phyloP scores from a whole-genome alignment of 1,140 invertebrate species.

The Meloidogyne hapla region DNA sequence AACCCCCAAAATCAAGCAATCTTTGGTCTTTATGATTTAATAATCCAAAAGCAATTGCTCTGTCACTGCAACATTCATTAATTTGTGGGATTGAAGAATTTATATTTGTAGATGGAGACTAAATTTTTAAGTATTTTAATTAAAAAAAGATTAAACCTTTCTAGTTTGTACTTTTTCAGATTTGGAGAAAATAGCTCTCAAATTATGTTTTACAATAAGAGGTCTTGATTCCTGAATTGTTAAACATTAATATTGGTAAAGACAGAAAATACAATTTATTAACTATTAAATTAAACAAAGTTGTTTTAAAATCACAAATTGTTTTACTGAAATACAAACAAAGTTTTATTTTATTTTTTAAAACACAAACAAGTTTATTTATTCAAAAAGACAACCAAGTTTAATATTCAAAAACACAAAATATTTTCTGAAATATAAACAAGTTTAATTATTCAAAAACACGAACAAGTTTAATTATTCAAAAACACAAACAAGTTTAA shows the following conservation, averaged over 20 bases:
- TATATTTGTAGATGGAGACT: neutral
- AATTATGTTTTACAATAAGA: slow-evolving; percentile 14
- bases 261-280: no score
- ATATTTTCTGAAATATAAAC: no score
- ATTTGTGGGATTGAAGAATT: neutral
- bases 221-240: slow-evolving; percentile 16
- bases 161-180: neutral
- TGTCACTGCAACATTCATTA: slow-evolving; percentile 18
- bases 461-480: no score
- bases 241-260: no score
- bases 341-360: no score
- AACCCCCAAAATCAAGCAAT: slow-evolving; percentile 26
- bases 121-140: neutral
- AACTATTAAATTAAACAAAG: neutral
- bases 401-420: no score
- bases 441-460: no score
- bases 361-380: no score
- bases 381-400: no score
- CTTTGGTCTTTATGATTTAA: slow-evolving; percentile 27
- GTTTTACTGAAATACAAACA: no score
- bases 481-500: no score
- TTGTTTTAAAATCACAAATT: neutral
- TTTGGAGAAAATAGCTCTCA: slow-evolving; percentile 12
- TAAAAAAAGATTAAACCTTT: neutral
- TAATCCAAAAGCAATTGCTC: slow-evolving; percentile 19